Base-by-base conservation (phyloP, 1,140 invertebrate species). In the Oedothorax gibbosus region DNA sequence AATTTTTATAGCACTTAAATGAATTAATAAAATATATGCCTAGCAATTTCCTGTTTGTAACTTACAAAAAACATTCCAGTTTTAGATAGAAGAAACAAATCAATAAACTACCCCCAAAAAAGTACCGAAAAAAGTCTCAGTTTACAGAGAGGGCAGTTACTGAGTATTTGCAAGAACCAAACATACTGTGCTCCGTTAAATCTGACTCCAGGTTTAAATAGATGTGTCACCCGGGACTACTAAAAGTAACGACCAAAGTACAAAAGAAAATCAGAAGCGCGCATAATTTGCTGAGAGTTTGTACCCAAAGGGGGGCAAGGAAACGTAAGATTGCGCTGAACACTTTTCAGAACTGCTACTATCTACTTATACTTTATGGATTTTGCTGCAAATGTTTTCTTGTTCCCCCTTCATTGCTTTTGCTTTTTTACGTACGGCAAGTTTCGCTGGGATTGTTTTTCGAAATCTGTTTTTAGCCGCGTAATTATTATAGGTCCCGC, bases 271-370 rank as follows among this genome's bases (percentile, higher is more conserved):
- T 82, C 80, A 82, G 68, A 82, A 73, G 53, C 49, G 57, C 79
- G 69, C 80, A 82, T 82, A 73, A 82, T 82, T 82, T 82, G 80
- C 80, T 51, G 69, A 82, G 80, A 82, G 69, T 73, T 82, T 69
- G 18, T 82, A 82, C 69, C 80, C 80, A 56, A 56, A 73, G 49
- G 69, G 69, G 56, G 79, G 72, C 64, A 64, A 82, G 54, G 53
- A 73, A 82, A 82, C 49, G 35, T 14, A 18, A 50, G 77, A 35
- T 57, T 56, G 21, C 56, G n/a, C 57, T 51, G 35, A 49, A 62
- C 18, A 71, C 57, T 82, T 72, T 73, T 64, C 80, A 56, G 56
- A 65, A 64, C 80, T 72, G 60, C 56, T 64, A 82, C 68, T 73
- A 54, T 69, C 68, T 53, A 69, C 66, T 69, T 82, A 62, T 35